Conservation (phyloP, 2,888 invertebrate genomes). For the Noctua comes region DNA sequence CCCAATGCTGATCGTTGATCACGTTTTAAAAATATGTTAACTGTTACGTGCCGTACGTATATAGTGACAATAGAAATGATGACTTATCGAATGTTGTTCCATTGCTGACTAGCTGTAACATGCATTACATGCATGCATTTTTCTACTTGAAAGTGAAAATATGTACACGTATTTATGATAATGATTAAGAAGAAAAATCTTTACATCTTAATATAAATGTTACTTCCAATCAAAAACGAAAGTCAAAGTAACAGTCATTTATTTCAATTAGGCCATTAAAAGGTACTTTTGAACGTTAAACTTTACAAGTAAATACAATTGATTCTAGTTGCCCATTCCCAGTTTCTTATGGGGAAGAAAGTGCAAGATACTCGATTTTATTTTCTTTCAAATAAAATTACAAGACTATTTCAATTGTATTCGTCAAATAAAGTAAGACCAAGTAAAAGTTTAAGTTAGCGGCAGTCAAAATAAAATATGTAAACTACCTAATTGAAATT, state of each 20-base stretch:
- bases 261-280: neutral
- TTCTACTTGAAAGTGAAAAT: conserved; percentile 13
- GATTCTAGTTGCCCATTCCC: neutral
- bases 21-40: conserved; percentile 37
- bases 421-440: neutral
- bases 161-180: neutral
- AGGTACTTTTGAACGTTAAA: neutral
- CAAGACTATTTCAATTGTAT: neutral
- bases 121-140: conserved; percentile 14
- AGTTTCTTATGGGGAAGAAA: neutral
- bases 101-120: conserved; percentile 38
- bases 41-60: neutral
- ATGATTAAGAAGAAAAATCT: neutral
- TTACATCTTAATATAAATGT: neutral
- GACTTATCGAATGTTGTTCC: conserved; percentile 26
- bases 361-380: neutral
- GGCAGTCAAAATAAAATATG: neutral
- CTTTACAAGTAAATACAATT: neutral
- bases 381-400: neutral
- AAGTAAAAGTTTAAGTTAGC: neutral
- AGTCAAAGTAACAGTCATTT: neutral
- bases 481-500: conserved; percentile 21
- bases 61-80: conserved; percentile 47
- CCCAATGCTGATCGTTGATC: conserved; percentile 46
- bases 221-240: neutral